Evolutionary conservation across 2,888 invertebrate genomes (phyloP).

Genomic region (Agriopis aurantiaria): DNA sequence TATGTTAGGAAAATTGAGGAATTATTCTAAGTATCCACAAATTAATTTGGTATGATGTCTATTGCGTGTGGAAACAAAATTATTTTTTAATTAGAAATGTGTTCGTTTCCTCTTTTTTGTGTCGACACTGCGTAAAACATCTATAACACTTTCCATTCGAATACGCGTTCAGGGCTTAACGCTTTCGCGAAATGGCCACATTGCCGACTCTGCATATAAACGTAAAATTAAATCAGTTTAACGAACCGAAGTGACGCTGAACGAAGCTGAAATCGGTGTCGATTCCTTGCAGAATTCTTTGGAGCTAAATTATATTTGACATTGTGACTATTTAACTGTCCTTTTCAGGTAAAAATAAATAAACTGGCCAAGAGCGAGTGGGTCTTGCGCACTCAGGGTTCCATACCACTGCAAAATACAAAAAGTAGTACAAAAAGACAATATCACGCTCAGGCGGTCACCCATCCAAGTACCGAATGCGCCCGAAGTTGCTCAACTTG

Average conservation of each 20-base stretch:
- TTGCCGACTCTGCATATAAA: slow-evolving; percentile 25
- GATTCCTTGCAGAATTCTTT: not conserved
- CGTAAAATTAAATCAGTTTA: slow-evolving; percentile 28
- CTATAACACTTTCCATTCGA: not conserved
- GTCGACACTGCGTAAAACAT: not conserved
- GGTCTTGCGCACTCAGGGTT: no score
- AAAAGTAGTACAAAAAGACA: no score
- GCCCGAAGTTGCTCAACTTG: no score
- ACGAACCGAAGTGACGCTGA: slow-evolving; percentile 17
- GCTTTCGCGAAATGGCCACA: not conserved
- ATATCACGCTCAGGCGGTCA: no score
- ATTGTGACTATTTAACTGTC: not conserved
- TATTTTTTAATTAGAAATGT: not conserved
- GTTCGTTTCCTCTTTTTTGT: not conserved
- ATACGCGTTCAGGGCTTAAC: not conserved
- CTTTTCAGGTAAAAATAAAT: not conserved
- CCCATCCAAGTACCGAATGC: no score
- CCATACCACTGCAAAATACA: no score
- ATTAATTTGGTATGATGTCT: not conserved
- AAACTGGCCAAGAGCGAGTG: no score
- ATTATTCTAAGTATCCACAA: no score
- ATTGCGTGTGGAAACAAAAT: not conserved
- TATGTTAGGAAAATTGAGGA: no score
- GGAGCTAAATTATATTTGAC: not conserved
- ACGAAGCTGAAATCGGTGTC: slow-evolving; percentile 9